phyloP scores from a whole-genome alignment of 2,797 vertebrate species.

The Melanotaenia trifasciata region DNA sequence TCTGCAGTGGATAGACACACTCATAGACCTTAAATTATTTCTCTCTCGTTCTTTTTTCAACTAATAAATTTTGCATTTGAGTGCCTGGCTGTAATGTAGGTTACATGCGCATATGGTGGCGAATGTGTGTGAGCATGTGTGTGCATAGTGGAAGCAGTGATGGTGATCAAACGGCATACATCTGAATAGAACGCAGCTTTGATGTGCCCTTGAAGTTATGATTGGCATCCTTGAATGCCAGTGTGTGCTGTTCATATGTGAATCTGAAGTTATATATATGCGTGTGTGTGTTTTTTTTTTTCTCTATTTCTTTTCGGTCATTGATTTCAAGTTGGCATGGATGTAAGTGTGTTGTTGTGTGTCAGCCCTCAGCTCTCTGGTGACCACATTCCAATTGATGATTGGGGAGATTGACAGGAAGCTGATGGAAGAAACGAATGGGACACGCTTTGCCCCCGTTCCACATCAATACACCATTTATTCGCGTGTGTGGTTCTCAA shows the following conservation, averaged over 20 bases:
- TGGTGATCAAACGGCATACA: conserved; percentile 76
- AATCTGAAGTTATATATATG: conserved; percentile 6
- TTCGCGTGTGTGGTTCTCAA: conserved; percentile 57
- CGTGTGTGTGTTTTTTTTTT: neutral
- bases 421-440: conserved; percentile 62
- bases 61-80: conserved; percentile 23
- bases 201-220: conserved; percentile 79
- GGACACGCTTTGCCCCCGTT: conserved; percentile 29
- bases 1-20: conserved; percentile 29
- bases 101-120: conserved; percentile 24
- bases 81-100: conserved; percentile 38
- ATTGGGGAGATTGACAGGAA: conserved; percentile 71
- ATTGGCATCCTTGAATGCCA: conserved; percentile 67
- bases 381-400: conserved; percentile 61
- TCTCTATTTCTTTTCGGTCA: conserved; percentile 36
- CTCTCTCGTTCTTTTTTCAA: conserved; percentile 1
- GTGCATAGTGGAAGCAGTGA: conserved; percentile 22
- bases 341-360: conserved; percentile 33
- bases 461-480: conserved; percentile 54
- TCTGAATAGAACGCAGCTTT: conserved; percentile 75
- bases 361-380: conserved; percentile 45
- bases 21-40: conserved; percentile 32
- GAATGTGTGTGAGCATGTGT: conserved; percentile 28
- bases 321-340: conserved; percentile 50
- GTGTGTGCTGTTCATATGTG: conserved; percentile 7